These are phyloP conservation scores for Sinodicranocentrus sp. DNA, from an alignment of 2,888 invertebrate genomes.

Conservation along the genomic window DNA sequence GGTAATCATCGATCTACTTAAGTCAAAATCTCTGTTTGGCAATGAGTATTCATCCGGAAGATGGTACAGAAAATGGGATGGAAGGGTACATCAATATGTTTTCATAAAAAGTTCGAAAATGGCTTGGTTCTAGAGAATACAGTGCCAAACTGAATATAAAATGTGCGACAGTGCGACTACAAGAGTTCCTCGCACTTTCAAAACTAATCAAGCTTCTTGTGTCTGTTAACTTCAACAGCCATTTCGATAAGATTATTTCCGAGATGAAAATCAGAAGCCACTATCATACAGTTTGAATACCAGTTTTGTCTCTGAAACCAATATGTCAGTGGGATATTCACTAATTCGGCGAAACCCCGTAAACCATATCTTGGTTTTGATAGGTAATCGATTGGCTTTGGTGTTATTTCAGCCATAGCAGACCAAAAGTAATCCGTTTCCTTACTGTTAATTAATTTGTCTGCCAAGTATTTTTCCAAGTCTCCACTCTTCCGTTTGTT, in stretches of 20 bases:
- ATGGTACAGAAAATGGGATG: neutral
- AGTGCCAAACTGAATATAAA: neutral
- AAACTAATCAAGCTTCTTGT: conserved; percentile 50
- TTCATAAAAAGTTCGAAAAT: conserved; percentile 14
- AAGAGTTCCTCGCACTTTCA: conserved; percentile 1
- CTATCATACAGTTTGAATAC: conserved; percentile 80
- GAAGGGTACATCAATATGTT: neutral
- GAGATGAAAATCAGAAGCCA: conserved; percentile 81
- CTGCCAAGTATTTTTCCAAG: conserved; percentile 81
- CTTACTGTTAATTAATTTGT: conserved; percentile 38
- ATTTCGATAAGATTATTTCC: conserved; percentile 80
- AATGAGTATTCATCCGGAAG: neutral
- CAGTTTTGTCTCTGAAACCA: conserved; percentile 82
- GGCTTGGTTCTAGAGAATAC: neutral
- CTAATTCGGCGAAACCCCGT: conserved; percentile 79
- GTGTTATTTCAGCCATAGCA: conserved; percentile 81
- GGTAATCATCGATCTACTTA: too few species aligned
- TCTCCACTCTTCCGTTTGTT: conserved; percentile 81
- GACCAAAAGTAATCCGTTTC: conserved; percentile 77
- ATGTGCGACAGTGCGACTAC: neutral
- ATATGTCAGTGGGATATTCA: conserved; percentile 83
- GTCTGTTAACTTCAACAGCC: conserved; percentile 79
- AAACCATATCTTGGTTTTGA: conserved; percentile 79
- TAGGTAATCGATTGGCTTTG: conserved; percentile 79
- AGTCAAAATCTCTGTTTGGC: conserved; percentile 13